Base-by-base conservation (phyloP, 2,888 invertebrate genomes). In the Cylindroiulus punctatus region DNA sequence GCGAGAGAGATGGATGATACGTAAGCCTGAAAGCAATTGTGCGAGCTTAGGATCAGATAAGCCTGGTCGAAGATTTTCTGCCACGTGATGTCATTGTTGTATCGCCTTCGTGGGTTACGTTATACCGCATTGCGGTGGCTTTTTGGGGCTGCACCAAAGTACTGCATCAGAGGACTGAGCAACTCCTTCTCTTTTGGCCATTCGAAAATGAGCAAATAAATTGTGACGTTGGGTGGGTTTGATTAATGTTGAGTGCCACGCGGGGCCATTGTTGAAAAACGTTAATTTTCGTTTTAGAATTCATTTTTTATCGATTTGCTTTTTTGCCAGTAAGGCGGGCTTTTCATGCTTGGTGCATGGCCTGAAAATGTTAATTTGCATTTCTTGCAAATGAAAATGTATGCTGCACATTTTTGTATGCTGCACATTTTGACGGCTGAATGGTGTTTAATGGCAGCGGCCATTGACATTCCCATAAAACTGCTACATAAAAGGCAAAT, bases 61-160 rank as follows among this genome's bases (percentile, higher is more conserved):
- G 47, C 47, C 47, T 47, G 47, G 47, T 47, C 47, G 47, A 47
- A 47, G 47, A 47, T 47, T 47, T 47, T 47, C 47, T 47, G 47
- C 47, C 47, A 47, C 47, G 47, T 47, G 47, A 47, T 47, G 47
- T 47, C 47, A 47, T 47, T 47, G 47, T 47, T 47, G 47, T 47
- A 47, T 47, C 47, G 47, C 47, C 47, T 47, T 47, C 47, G 47
- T 47, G 47, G 47, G 47, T 47, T 47, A 47, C 47, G 47, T 47
- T 47, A 47, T 47, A 47, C 47, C 47, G 47, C 47, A 47, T 47
- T 47, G 47, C 47, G 47, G 47, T 47, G 47, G 47, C 47, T 47
- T 47, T 47, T 47, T 47, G 47, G 14, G 47, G 47, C 47, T 14
- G 47, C 47, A 47, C 12, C 47, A 10, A 47, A 47, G 47, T 47